Evolutionary conservation across 2,797 vertebrate genomes (phyloP), one percentile per base, ranked within the genome.

Genomic region (Gymnothorax javanicus): DNA sequence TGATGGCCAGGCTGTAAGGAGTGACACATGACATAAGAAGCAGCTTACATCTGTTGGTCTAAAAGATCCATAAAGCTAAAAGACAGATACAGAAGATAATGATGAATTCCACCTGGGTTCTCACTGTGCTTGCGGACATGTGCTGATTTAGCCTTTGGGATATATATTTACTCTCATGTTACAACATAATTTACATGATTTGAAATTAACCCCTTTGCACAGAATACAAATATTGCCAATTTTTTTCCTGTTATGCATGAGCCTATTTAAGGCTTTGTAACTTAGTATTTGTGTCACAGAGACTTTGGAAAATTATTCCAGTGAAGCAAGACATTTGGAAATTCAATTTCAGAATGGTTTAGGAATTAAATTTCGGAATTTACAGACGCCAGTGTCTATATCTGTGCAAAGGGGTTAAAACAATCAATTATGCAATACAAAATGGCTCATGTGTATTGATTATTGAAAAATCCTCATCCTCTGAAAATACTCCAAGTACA

Each of bases 31-130:
- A 88, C 86, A 88, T 83, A 81, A 85, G 84, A 83, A 86, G 62
- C 57, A 62, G 71, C 64, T 79, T 84, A 67, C 88, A 87, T 88
- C 87, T 90, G 87, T 87, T 90, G 89, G 85, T 83, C 60, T 73
- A 88, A 67, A 43, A 43, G 33, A 43, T 43, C 33, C 84, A 86
- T 85, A 85, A 84, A 84, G 86, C 84, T 84, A 88, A 81, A 82
- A 88, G 86, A 75, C 81, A 57, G 52, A 20, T 54, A 87, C 87
- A 86, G 86, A 84, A 88, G 58, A 62, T 59, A 43, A 88, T 84
- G 71, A 62, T 57, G 81, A 79, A 84, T 84, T 77, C 87, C 86
- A 60, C 77, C 86, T 58, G 75, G 86, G 52, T 79, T n/a, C 69
- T 67, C 77, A 86, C 82, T 58, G 85, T 85, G 52, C 86, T 86